Percentiles rank a stretch among this genome's conserved stretches.
Evolutionary conservation across 2,113 vertebrate genomes (phyloP).

Genomic region (Chaetops frenatus): DNA sequence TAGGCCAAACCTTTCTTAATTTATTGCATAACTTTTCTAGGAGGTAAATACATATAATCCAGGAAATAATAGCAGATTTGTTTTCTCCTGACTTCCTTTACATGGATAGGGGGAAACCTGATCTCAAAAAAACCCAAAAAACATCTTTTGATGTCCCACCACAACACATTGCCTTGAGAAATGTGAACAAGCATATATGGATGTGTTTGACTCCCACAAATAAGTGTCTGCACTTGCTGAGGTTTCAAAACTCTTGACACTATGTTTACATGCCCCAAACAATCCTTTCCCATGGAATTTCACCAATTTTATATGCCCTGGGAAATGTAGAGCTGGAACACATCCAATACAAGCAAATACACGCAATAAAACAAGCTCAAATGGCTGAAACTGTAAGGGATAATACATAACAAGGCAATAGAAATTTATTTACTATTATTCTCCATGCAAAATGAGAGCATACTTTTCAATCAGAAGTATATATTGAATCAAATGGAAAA

Average conservation of each 20-base stretch:
- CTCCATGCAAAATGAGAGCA: not conserved
- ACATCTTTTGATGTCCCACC: not conserved
- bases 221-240: conserved; percentile 6
- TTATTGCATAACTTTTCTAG: conserved; percentile 7
- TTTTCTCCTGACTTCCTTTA: not conserved
- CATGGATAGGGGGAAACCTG: not conserved
- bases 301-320: conserved; percentile 65
- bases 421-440: not conserved
- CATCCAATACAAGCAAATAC: conserved; percentile 71
- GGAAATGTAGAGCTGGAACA: conserved; percentile 70
- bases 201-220: not conserved
- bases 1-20: not conserved
- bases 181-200: not conserved
- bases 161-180: not conserved
- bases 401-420: conserved; percentile 1
- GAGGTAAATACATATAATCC: not conserved
- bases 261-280: conserved; percentile 54
- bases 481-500: not conserved
- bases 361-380: conserved; percentile 41
- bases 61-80: conserved; percentile 6
- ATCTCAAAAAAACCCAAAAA: not conserved
- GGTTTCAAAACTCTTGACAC: conserved; percentile 30
- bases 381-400: conserved; percentile 13
- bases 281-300: conserved; percentile 73
- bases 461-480: not conserved